These are phyloP conservation scores for Oncopodura yosiiana DNA, from an alignment of 1,140 invertebrate genomes.

Conservation along the genomic window DNA sequence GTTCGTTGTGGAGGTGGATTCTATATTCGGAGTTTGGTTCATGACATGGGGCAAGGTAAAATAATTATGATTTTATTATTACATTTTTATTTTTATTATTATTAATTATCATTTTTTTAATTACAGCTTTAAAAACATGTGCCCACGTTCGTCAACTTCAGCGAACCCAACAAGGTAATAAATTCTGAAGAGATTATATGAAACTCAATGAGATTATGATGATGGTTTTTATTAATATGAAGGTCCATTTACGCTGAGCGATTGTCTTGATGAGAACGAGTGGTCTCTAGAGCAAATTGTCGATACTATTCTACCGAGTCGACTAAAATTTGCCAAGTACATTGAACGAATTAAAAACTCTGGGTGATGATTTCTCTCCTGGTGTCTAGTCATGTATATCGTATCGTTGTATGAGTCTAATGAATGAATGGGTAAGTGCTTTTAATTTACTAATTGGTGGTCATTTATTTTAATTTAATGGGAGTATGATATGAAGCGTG, in stretches of 20 bases:
- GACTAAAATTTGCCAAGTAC: constrained; percentile 24
- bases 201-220: no score
- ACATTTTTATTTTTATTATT: constrained; percentile 8
- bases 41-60: constrained; percentile 36
- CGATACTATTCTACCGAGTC: constrained; percentile 26
- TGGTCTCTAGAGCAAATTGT: constrained; percentile 31
- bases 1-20: constrained; percentile 36
- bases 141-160: constrained; percentile 35
- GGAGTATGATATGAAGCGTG: neutral
- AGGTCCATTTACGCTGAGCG: constrained; percentile 34
- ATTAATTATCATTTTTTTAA: constrained; percentile 4
- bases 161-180: constrained; percentile 36
- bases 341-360: constrained; percentile 4
- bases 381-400: no score
- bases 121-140: constrained; percentile 34
- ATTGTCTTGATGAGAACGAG: constrained; percentile 29
- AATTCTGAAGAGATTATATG: no score
- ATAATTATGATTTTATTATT: neutral
- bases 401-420: neutral
- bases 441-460: neutral
- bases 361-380: neutral
- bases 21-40: constrained; percentile 36
- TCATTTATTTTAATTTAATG: neutral
- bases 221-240: no score
- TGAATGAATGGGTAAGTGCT: neutral